Conservation (phyloP, 2,113 vertebrate species). For the Leucopsar rothschildi region DNA sequence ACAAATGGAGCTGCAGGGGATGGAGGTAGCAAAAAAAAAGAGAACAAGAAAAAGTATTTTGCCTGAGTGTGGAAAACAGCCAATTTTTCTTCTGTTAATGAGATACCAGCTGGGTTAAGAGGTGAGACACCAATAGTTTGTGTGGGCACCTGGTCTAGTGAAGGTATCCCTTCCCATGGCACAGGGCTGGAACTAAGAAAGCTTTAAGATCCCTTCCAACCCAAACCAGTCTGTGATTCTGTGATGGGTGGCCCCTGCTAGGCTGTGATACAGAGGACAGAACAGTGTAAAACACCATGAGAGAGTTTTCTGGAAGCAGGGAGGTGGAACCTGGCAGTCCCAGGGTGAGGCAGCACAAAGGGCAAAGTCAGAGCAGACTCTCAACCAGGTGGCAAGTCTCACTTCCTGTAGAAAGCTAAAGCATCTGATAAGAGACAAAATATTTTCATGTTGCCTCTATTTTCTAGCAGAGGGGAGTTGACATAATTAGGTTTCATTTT, state of each 20-base stretch:
- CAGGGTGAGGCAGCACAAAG: neutral
- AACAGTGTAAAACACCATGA: neutral
- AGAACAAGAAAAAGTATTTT: neutral
- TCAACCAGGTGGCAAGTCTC: neutral
- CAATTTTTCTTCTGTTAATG: neutral
- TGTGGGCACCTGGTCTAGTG: neutral
- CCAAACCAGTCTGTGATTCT: neutral
- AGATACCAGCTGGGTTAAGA: neutral
- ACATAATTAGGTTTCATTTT: neutral
- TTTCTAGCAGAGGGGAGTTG: neutral
- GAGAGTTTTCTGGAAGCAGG: neutral
- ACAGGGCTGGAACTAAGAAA: neutral
- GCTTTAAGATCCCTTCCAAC: neutral
- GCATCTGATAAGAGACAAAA: neutral
- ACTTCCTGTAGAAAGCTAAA: neutral
- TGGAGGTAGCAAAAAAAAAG: neutral
- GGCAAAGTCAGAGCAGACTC: neutral
- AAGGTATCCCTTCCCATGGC: neutral
- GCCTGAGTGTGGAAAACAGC: neutral
- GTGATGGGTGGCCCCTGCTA: neutral
- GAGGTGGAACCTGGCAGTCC: neutral
- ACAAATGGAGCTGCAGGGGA: neutral
- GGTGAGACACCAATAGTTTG: neutral
- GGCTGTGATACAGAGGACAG: neutral
- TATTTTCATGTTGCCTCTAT: neutral